Base-by-base conservation (phyloP, 2,113 vertebrate species). In the Rattus rattus region DNA sequence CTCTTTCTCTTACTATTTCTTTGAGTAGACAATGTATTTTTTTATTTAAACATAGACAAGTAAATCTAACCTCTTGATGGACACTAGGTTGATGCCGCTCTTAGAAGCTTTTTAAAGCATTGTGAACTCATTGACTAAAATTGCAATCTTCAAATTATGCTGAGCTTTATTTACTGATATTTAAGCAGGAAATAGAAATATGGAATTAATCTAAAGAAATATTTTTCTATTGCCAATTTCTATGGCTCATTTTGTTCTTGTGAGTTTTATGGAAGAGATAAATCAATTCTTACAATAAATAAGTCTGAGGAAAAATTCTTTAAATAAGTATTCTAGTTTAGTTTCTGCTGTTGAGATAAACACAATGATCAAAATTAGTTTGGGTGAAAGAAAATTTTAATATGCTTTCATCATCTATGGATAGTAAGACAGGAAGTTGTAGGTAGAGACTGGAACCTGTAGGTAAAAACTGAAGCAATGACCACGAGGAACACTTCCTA, bases 1-100 rank as follows among this genome's bases (percentile, higher is more conserved):
- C 39, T 96, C 30, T 76, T 43, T 91, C 43, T 87, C 33, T 95
- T 86, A 79, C 16, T 77, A 26, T 91, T 43, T 9, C 76, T 94
- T 94, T 95, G 54, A 96, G 73, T 43, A 96, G 63, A 90, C 17
- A 28, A 91, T 83, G 2, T 3, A 83, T 96, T 90, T 79, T 79
- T 85, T 65, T 43, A 95, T 89, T 59, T n/a, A 86, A 76, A 56
- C n/a, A 94, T 63, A 86, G 43, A 70, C 1, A 93, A 75, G 43
- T 39, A 70, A 87, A 61, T 1, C 33, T 72, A 85, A 7, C 13
- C 11, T 93, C 54, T 92, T 95, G 28, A 63, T 79, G 12, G 36
- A 81, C 19, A 61, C n/a, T 81, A 47, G 1, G n/a, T 91, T 76
- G 9, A 56, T 94, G 63, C 1, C 28, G n/a, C 3, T 94, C 22